phyloP scores from a whole-genome alignment of 2,888 invertebrate species.

The Polymixis lichenea region DNA sequence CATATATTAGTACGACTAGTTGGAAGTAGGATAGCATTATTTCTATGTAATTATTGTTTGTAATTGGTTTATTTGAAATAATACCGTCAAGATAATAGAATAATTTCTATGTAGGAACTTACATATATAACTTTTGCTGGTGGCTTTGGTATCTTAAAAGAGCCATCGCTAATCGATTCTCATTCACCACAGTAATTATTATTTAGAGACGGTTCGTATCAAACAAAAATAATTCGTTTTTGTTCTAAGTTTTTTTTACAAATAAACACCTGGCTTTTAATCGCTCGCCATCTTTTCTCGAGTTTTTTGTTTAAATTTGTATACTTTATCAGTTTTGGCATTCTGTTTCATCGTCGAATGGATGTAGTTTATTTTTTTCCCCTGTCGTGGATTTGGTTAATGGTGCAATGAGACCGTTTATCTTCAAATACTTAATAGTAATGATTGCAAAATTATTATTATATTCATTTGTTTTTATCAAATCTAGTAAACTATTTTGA shows the following conservation, averaged over 20 bases:
- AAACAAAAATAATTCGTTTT: constrained; percentile 60
- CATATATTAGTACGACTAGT: too few relatives aligned
- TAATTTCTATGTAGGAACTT: background rate
- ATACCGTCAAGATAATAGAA: too few relatives aligned
- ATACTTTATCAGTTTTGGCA: constrained; percentile 10
- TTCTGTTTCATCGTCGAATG: constrained; percentile 7
- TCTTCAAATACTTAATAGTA: background rate
- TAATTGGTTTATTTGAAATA: too few relatives aligned
- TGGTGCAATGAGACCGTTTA: background rate
- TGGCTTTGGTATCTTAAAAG: constrained; percentile 24
- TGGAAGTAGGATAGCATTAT: too few relatives aligned
- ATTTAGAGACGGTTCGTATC: constrained; percentile 66
- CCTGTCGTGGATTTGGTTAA: background rate
- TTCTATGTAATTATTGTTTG: too few relatives aligned
- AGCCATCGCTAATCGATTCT: constrained; percentile 37
- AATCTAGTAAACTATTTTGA: background rate
- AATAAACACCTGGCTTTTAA: constrained; percentile 55
- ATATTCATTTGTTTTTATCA: background rate
- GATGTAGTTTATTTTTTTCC: background rate
- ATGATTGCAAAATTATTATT: background rate
- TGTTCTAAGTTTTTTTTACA: constrained; percentile 40
- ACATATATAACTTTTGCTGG: constrained; percentile 2
- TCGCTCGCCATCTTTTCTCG: constrained; percentile 34
- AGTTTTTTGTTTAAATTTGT: constrained; percentile 52
- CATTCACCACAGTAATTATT: constrained; percentile 62